Evolutionary conservation across 2,113 vertebrate species (phyloP), one percentile per base, ranked within the genome.

Genomic region (Panthera leo): DNA sequence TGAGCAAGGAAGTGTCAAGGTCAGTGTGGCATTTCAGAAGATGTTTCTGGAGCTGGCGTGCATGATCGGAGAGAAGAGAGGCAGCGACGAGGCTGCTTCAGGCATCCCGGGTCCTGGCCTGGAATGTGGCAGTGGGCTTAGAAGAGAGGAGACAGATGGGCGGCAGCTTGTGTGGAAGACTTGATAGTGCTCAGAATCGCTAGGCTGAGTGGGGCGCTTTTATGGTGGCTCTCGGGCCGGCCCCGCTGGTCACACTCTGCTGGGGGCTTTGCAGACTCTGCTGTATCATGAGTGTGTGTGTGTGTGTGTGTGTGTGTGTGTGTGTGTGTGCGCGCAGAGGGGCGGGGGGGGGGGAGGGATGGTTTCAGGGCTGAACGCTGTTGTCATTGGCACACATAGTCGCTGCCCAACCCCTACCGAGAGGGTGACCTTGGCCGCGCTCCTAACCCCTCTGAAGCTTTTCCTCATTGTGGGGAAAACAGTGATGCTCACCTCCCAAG

Each of bases 241-340:
- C 7, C 2, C 42, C 11, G 0, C 48, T 0, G 0, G 15, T 27
- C 48, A 55, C 29, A 16, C 67, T 78, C 34, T 1, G 2, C 34
- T 18, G 29, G 78, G 51, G 76, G 10, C 25, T 36, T 36, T 18
- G 19, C 29, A 27, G 75, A 23, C 67, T 70, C 13, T 7, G 14
- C 42, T 5, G 3, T 36, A 23, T 55, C 51, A 19, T 3, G 48
- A 18, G 42, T 5, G 5, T 23, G 53, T 55, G 39, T 68, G 10
- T 7, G 21, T 10, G 31, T 39, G 19, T 9, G 15, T 29, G 21
- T 31, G 31, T 14, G 7, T 31, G 1, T 39, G 11, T 18, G 36
- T 6, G 7, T 14, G 53, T 63, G 39, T 51, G 7, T 7, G 36
- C 36, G 42, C 6, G 42, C 45, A 45, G 45, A 45, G 45, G 45